Evolutionary conservation across 2,888 invertebrate species (phyloP).

Genomic region (Empis stercorea): DNA sequence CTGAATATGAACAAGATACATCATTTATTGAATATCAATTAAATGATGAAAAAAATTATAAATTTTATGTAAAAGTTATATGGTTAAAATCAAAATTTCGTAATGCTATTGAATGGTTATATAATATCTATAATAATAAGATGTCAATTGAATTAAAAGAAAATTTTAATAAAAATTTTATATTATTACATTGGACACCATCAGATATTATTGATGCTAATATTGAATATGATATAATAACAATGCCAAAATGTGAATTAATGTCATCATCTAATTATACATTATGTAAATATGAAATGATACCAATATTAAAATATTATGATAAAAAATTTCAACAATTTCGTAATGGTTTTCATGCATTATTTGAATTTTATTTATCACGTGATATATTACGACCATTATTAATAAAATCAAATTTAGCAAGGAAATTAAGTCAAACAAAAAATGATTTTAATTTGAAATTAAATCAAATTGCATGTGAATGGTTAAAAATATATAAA

Average conservation of each 20-base stretch:
- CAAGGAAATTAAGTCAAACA: background rate
- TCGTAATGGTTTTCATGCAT: slow-evolving; percentile 16
- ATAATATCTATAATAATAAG: slow-evolving; percentile 16
- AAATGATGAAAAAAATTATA: slow-evolving; percentile 33
- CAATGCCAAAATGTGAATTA: slow-evolving; percentile 50
- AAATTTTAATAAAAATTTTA: slow-evolving; percentile 29
- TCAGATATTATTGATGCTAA: slow-evolving; percentile 44
- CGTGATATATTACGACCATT: slow-evolving; percentile 4
- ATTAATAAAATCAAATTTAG: slow-evolving; percentile 6
- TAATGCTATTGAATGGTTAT: slow-evolving; percentile 31
- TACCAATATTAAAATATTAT: slow-evolving; percentile 53
- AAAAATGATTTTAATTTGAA: slow-evolving; percentile 5
- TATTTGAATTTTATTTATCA: slow-evolving; percentile 18
- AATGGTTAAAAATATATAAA: slow-evolving; percentile 46
- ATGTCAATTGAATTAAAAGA: background rate
- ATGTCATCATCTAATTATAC: slow-evolving; percentile 17
- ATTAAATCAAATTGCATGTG: slow-evolving; percentile 42
- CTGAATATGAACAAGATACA: slow-evolving; percentile 40
- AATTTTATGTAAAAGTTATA: slow-evolving; percentile 48
- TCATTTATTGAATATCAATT: slow-evolving; percentile 48
- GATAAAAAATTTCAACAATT: slow-evolving; percentile 42
- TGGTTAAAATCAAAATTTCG: slow-evolving; percentile 53
- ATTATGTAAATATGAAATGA: slow-evolving; percentile 55
- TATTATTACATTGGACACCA: slow-evolving; percentile 57
- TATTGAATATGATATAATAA: slow-evolving; percentile 39